These are phyloP conservation scores for Brevimyrus niger DNA, from an alignment of 2,113 vertebrate genomes.

Conservation along the genomic window DNA sequence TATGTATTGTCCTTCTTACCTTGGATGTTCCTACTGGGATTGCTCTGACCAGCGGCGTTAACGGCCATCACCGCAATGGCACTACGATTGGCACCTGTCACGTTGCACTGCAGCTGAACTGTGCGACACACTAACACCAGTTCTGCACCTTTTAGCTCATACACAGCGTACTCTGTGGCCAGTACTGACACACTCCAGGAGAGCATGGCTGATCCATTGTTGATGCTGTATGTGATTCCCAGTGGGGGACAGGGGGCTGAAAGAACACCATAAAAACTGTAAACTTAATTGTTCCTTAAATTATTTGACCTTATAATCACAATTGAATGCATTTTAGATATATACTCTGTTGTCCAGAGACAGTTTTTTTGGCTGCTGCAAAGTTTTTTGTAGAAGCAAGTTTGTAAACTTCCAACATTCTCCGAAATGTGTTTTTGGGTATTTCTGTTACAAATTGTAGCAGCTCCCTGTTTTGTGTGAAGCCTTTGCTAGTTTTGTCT, in stretches of 20 bases:
- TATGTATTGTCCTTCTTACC: slow-evolving; percentile 31
- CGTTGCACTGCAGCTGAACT: slow-evolving; percentile 41
- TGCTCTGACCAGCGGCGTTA: slow-evolving; percentile 56
- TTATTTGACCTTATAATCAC: neutral
- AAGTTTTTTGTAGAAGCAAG: neutral
- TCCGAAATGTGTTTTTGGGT: neutral
- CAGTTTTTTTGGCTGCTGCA: neutral
- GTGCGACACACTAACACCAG: slow-evolving; percentile 46
- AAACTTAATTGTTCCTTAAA: neutral
- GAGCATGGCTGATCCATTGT: slow-evolving; percentile 34
- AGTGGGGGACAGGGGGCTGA: slow-evolving; percentile 60
- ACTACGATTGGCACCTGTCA: slow-evolving; percentile 24
- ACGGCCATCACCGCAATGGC: slow-evolving; percentile 49
- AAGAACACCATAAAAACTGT: neutral
- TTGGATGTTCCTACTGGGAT: neutral
- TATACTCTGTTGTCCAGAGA: neutral
- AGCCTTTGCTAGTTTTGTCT: neutral
- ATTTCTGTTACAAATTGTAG: neutral
- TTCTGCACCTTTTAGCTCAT: slow-evolving; percentile 22
- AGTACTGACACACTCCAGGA: slow-evolving; percentile 48
- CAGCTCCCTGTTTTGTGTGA: neutral
- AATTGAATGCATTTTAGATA: neutral
- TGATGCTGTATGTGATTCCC: slow-evolving; percentile 31
- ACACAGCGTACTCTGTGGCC: slow-evolving; percentile 46
- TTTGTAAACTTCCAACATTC: neutral